Conservation (phyloP, 2,888 invertebrate genomes). For the Venusia cambrica region DNA sequence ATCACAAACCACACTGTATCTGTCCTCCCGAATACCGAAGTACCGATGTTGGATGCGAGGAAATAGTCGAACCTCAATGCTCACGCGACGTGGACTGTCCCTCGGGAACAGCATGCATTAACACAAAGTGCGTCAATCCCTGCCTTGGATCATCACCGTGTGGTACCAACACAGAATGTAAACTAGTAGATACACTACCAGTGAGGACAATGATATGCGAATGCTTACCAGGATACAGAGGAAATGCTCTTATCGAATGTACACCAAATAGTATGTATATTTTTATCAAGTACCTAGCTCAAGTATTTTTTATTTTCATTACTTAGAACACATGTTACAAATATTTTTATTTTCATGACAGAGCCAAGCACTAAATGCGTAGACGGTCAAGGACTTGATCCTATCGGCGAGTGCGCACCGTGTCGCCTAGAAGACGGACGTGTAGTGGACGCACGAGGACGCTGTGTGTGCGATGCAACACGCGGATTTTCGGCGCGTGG, state of each 20-base stretch:
- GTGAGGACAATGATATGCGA: constrained; percentile 94
- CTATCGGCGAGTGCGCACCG: constrained; percentile 88
- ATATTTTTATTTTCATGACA: constrained; percentile 31
- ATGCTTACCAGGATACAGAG: constrained; percentile 91
- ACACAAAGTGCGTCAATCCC: constrained; percentile 90
- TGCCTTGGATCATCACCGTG: constrained; percentile 90
- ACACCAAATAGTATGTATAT: constrained; percentile 84
- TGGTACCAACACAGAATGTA: constrained; percentile 89
- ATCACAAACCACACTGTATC: constrained; percentile 88
- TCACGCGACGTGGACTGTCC: constrained; percentile 91
- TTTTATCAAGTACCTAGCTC: constrained; percentile 32
- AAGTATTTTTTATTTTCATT: constrained; percentile 5
- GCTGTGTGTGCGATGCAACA: constrained; percentile 90
- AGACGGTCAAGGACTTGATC: constrained; percentile 87
- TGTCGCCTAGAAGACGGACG: constrained; percentile 87
- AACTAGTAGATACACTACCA: constrained; percentile 89
- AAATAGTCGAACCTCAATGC: constrained; percentile 83
- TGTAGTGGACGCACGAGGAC: constrained; percentile 87
- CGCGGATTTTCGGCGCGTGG: constrained; percentile 90
- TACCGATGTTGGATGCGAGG: constrained; percentile 82
- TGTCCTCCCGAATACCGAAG: constrained; percentile 90
- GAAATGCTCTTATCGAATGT: constrained; percentile 92
- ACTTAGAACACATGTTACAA: neutral
- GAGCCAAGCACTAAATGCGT: constrained; percentile 85
- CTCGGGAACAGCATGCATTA: constrained; percentile 90